Conservation (phyloP, 2,113 vertebrate species). For the Corythaeola cristata region DNA sequence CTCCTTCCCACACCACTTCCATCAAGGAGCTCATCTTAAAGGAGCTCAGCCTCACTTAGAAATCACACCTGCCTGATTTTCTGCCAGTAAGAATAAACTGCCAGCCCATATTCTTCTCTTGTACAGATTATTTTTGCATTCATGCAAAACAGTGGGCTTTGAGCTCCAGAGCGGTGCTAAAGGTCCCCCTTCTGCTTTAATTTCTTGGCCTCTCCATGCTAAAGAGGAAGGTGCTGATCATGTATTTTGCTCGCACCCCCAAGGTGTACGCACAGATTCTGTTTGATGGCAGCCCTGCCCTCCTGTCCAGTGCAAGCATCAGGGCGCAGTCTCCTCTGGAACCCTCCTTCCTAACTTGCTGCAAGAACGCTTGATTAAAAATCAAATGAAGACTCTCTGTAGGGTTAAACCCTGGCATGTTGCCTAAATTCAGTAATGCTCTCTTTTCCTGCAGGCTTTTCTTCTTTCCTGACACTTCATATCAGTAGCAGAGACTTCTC, state of each 20-base stretch:
- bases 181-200: background rate
- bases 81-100: background rate
- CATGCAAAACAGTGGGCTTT: background rate
- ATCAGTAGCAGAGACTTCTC: slow-evolving; percentile 23
- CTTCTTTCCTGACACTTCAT: slow-evolving; percentile 28
- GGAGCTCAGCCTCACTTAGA: background rate
- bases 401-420: background rate
- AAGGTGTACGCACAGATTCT: background rate
- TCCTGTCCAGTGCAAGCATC: background rate
- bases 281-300: background rate
- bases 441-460: background rate
- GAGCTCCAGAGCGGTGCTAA: background rate
- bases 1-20: background rate
- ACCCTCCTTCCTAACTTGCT: background rate
- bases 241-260: background rate
- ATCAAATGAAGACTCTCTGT: background rate
- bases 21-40: background rate
- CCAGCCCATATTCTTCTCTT: background rate
- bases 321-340: background rate
- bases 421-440: background rate
- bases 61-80: background rate
- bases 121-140: background rate
- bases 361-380: slow-evolving; percentile 31
- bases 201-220: background rate
- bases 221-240: background rate